phyloP scores from a whole-genome alignment of 2,888 invertebrate genomes.

The Pterostichus madidus region DNA sequence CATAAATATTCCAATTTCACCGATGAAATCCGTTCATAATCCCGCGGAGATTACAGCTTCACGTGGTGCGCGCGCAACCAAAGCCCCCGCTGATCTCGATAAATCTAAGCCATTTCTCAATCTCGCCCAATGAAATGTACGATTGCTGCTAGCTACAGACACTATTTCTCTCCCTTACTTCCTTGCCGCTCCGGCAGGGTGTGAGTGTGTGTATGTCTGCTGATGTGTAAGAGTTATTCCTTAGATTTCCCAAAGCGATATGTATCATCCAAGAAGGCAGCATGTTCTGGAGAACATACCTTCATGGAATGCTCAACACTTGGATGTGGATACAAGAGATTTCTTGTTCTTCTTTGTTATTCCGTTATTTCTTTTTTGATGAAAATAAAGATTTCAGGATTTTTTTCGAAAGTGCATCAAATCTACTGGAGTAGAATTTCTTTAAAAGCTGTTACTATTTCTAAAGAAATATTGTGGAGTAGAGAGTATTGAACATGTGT shows the following conservation, averaged over 20 bases:
- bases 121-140: conserved; percentile 58
- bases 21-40: conserved; percentile 61
- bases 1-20: conserved; percentile 62
- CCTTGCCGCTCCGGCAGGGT: background rate
- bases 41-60: conserved; percentile 57
- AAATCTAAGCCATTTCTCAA: conserved; percentile 63
- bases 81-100: conserved; percentile 59
- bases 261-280: conserved; percentile 46
- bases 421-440: background rate
- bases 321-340: conserved; percentile 8
- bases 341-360: conserved; percentile 26
- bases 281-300: conserved; percentile 4
- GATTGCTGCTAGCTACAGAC: conserved; percentile 40
- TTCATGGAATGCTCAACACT: conserved; percentile 40
- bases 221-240: conserved; percentile 33
- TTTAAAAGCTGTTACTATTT: background rate
- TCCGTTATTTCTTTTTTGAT: conserved; percentile 34
- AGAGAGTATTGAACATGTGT: too few relatives aligned
- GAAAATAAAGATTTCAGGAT: conserved; percentile 39
- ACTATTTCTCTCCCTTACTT: conserved; percentile 35
- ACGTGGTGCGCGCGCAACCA: background rate
- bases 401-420: conserved; percentile 13
- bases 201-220: conserved; percentile 14
- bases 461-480: background rate
- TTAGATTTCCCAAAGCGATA: conserved; percentile 61